phyloP scores from a whole-genome alignment of 1,140 invertebrate genomes.

The Plutomurus gul region DNA sequence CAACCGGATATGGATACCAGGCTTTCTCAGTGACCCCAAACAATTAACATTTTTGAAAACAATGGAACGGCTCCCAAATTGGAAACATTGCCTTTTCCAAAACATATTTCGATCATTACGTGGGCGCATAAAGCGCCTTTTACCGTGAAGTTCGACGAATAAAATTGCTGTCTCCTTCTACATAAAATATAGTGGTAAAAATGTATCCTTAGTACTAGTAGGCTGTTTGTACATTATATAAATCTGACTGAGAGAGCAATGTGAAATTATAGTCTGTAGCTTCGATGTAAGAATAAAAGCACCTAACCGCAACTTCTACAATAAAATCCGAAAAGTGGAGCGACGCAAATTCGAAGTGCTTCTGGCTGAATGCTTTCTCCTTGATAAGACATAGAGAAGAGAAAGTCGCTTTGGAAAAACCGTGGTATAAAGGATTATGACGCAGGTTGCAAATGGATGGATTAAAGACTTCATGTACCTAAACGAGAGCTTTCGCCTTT shows the following conservation, averaged over 20 bases:
- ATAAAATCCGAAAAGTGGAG: constrained; percentile 16
- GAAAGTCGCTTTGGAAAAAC: background rate
- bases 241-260: too few species aligned
- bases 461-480: background rate
- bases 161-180: too few species aligned
- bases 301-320: background rate
- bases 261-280: too few species aligned
- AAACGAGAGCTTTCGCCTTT: background rate
- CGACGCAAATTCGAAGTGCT: background rate
- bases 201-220: too few species aligned
- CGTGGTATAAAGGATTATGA: background rate
- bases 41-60: background rate
- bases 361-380: background rate
- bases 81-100: background rate
- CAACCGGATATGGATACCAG: too few species aligned
- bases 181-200: too few species aligned
- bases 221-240: too few species aligned
- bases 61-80: background rate
- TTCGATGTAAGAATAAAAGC: too few species aligned
- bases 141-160: too few species aligned
- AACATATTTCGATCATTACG: background rate
- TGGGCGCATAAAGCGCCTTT: too few species aligned
- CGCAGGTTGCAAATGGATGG: background rate
- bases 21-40: too few species aligned
- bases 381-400: background rate